Conservation (phyloP, 2,797 vertebrate genomes). For the Platyrinchus mystaceus region DNA sequence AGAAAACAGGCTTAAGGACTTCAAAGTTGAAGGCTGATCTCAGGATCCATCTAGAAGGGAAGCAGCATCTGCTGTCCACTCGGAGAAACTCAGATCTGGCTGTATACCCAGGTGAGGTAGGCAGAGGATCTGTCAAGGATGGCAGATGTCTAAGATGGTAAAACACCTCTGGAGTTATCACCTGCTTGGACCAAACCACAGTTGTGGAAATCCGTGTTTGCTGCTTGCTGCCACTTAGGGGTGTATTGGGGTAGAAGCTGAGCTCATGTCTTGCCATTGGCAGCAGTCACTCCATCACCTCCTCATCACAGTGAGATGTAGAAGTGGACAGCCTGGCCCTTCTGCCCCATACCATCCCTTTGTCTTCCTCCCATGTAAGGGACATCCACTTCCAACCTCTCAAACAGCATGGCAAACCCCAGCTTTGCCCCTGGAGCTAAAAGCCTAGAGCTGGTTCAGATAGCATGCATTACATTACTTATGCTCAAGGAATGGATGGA, state of each 20-base stretch:
- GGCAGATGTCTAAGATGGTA: neutral
- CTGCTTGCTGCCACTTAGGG: neutral
- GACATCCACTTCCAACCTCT: neutral
- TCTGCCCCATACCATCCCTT: neutral
- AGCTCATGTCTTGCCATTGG: neutral
- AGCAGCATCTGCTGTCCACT: neutral
- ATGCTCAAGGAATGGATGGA: neutral
- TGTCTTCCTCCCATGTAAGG: neutral
- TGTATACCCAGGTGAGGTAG: neutral
- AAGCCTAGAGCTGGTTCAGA: neutral
- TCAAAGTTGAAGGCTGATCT: neutral
- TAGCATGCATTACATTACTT: accelerated
- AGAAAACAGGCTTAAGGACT: neutral
- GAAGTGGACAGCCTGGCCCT: neutral
- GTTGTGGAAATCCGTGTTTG: neutral
- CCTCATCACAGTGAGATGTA: neutral
- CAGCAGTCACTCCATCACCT: neutral
- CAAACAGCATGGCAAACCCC: neutral
- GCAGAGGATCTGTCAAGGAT: neutral
- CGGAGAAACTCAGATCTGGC: neutral
- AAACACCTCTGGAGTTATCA: neutral
- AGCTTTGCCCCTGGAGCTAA: neutral
- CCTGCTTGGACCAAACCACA: neutral
- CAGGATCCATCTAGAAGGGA: neutral
- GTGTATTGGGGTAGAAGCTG: neutral